Evolutionary conservation across 2,797 vertebrate genomes (phyloP).

Genomic region (Chromis chromis): DNA sequence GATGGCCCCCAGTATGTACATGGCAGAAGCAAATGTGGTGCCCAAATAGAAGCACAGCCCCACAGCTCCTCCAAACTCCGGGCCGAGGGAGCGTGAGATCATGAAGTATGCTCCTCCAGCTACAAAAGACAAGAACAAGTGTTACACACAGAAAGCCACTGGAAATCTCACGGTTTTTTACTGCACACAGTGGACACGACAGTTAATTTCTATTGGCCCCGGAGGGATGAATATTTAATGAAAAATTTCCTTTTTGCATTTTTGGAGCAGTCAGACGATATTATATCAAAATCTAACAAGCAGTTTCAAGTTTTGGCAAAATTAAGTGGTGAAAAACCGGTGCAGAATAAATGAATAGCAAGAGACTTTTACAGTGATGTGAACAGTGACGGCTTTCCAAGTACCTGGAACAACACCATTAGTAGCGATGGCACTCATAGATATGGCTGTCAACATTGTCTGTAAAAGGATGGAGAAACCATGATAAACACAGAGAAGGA

Average conservation of each 20-base stretch:
- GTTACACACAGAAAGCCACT: slow-evolving; percentile 18
- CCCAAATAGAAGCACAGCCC: slow-evolving; percentile 98
- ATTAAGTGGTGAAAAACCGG: not conserved
- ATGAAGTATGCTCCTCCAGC: slow-evolving; percentile 99
- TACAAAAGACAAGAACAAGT: slow-evolving; percentile 66
- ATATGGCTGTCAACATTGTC: slow-evolving; percentile 99
- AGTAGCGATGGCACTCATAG: slow-evolving; percentile 99
- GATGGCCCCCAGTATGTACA: slow-evolving; percentile 98
- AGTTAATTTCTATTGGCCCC: slow-evolving; percentile 40
- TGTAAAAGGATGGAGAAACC: slow-evolving; percentile 71
- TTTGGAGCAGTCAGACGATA: not conserved
- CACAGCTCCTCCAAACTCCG: slow-evolving; percentile 98
- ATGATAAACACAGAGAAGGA: slow-evolving; percentile 4
- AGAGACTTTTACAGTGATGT: not conserved
- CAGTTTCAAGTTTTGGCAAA: slow-evolving; percentile 6
- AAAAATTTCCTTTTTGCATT: not conserved
- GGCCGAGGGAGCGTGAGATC: slow-evolving; percentile 97
- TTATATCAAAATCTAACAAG: not conserved
- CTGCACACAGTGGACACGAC: not conserved
- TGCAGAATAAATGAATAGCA: slow-evolving; percentile 2
- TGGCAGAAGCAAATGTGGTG: slow-evolving; percentile 97
- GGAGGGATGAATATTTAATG: slow-evolving; percentile 16
- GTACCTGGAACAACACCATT: slow-evolving; percentile 98
- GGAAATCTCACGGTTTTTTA: not conserved
- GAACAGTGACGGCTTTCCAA: not conserved